A percentile compares a stretch with the other conserved stretches of the same genome.
These are phyloP conservation scores for Vanessa cardui DNA, from an alignment of 2,888 invertebrate species.

Conservation along the genomic window DNA sequence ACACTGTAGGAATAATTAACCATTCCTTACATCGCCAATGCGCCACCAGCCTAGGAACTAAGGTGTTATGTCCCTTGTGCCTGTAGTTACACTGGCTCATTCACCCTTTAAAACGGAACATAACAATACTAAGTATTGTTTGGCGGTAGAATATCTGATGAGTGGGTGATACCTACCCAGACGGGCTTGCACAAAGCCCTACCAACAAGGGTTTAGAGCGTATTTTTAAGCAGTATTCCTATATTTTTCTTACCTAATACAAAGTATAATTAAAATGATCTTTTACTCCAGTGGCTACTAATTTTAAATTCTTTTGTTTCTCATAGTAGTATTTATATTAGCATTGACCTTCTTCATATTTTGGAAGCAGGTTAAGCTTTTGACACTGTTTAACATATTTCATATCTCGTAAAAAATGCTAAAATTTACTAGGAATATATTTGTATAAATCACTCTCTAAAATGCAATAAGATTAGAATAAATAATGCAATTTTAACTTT, in stretches of 20 bases:
- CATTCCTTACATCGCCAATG: too few relatives aligned
- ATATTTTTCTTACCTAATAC: background rate
- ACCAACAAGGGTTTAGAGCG: too few relatives aligned
- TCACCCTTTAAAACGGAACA: too few relatives aligned
- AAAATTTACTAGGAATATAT: background rate
- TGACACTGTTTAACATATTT: slow-evolving; percentile 1
- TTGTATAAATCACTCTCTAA: background rate
- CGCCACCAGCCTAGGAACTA: too few relatives aligned
- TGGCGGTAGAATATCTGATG: too few relatives aligned
- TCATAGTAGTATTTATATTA: background rate
- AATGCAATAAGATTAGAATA: background rate
- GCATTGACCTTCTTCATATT: background rate
- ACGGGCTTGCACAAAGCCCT: too few relatives aligned
- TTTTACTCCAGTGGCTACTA: background rate
- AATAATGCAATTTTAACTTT: background rate
- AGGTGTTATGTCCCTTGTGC: too few relatives aligned
- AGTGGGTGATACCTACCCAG: too few relatives aligned
- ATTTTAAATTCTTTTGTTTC: slow-evolving; percentile 1
- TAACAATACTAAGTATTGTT: too few relatives aligned
- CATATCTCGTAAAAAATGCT: background rate
- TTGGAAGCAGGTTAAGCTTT: slow-evolving; percentile 5
- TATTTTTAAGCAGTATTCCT: too few relatives aligned
- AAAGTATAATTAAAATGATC: background rate
- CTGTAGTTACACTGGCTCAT: too few relatives aligned
- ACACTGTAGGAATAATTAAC: too few relatives aligned